These are phyloP conservation scores for Myiopsitta monachus DNA, from an alignment of 2,113 vertebrate species.

Conservation along the genomic window DNA sequence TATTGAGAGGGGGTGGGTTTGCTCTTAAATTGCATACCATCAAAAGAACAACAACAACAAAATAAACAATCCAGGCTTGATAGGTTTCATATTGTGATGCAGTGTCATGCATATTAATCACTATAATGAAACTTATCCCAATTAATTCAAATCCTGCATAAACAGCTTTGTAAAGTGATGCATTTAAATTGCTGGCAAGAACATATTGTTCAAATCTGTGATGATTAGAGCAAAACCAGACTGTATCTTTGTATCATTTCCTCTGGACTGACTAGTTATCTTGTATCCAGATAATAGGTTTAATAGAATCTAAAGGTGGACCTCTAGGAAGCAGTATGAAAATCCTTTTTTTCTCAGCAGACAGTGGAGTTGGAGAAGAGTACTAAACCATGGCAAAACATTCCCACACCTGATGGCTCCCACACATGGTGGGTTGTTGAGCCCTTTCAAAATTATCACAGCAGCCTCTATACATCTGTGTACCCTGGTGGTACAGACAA, in stretches of 20 bases:
- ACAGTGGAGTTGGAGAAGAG: neutral
- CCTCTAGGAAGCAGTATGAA: neutral
- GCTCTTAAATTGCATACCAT: neutral
- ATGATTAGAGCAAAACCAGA: neutral
- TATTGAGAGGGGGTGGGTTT: neutral
- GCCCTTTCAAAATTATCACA: neutral
- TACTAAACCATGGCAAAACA: neutral
- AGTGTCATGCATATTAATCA: slow-evolving; percentile 50
- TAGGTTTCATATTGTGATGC: slow-evolving; percentile 28
- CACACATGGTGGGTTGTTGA: neutral
- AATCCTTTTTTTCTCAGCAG: neutral
- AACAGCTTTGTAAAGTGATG: slow-evolving; percentile 41
- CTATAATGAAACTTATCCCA: slow-evolving; percentile 46
- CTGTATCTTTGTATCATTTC: neutral
- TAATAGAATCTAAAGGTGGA: neutral
- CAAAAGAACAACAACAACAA: slow-evolving; percentile 9
- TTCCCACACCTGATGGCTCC: neutral
- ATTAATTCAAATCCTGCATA: slow-evolving; percentile 50
- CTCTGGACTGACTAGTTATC: neutral
- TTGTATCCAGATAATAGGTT: neutral
- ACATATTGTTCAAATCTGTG: neutral
- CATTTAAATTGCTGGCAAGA: slow-evolving; percentile 22
- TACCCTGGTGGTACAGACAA: neutral
- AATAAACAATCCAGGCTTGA: slow-evolving; percentile 30
- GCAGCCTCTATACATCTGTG: neutral